Base-by-base conservation (phyloP, 2,113 vertebrate species). In the Vicugna pacos region DNA sequence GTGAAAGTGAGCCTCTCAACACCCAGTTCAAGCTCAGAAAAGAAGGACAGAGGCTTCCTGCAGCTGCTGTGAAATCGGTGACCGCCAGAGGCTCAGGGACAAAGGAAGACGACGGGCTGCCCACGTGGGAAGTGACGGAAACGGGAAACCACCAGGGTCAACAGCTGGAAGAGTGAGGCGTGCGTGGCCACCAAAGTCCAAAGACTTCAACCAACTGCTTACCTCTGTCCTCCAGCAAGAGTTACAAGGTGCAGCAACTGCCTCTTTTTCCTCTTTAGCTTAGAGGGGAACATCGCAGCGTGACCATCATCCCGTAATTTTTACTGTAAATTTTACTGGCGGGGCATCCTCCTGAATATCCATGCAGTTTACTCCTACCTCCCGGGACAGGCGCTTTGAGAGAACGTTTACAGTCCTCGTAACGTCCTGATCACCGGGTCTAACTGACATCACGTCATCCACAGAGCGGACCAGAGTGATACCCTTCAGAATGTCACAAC, bases 1-100 rank as follows among this genome's bases (percentile, higher is more conserved):
- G 88, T 94, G 96, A 98, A 98, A 97, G 97, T 8, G 2, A 6
- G 24, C 9, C 62, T 97, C 96, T 94, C 95, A 97, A 88, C 91
- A 79, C 95, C 77, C 84, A 96, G 86, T 64, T 92, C 89, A 80
- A 97, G 32, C 84, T 97, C 92, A 83, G 91, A 95, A 96, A 97
- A 97, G 38, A 94, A 50, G n/a, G 90, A 81, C 58, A 77, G 62
- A 93, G 75, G 96, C 94, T 93, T 97, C 94, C 97, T 97, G 96
- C 95, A 97, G 97, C 92, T 95, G 82, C 96, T 96, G 95, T 8
- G 13, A 77, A 28, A 46, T 11, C 24, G 48, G 42, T 46, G 60
- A 13, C 0, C 8, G 8, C 38, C 0, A 2, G 58, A 24, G 14
- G 28, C 42, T 75, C 9, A 19, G 14, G 22, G 30, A 8, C 64